phyloP scores from a whole-genome alignment of 1,140 invertebrate species.

The Spodoptera litura region DNA sequence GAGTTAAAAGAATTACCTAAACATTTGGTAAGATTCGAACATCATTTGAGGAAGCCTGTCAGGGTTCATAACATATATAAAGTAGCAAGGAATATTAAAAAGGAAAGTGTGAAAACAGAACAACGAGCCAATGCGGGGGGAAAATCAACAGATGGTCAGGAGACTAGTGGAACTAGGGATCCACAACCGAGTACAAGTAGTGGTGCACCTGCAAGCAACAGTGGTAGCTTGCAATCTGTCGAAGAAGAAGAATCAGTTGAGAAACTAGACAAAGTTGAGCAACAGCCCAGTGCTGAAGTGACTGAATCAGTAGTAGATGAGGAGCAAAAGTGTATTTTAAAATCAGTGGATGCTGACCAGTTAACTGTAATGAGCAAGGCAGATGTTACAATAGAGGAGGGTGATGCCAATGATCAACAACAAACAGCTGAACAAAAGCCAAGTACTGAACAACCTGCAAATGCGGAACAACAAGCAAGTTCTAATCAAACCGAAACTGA shows the following conservation, averaged over 20 bases:
- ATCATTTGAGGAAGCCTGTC: slow-evolving; percentile 94
- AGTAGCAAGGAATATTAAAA: slow-evolving; percentile 87
- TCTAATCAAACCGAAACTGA: neutral
- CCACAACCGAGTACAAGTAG: no score
- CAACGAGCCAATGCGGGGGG: slow-evolving; percentile 14
- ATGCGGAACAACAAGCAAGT: neutral
- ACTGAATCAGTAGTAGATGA: neutral
- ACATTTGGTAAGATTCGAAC: slow-evolving; percentile 92
- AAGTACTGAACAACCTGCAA: neutral
- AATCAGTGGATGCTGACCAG: neutral
- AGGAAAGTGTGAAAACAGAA: slow-evolving; percentile 76
- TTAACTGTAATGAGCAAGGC: neutral
- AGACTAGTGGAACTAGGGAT: neutral
- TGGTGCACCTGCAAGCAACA: no score
- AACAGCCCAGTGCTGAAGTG: neutral
- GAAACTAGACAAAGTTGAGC: neutral
- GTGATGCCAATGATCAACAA: neutral
- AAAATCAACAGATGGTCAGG: neutral
- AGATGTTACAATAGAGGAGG: neutral
- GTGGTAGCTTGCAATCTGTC: no score
- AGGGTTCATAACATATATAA: slow-evolving; percentile 96
- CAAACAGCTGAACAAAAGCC: no score
- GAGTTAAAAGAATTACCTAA: slow-evolving; percentile 62
- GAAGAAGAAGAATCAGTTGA: no score
- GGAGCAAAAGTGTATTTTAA: neutral